phyloP scores from a whole-genome alignment of 1,140 invertebrate genomes.

The Saccostrea cuccullata region DNA sequence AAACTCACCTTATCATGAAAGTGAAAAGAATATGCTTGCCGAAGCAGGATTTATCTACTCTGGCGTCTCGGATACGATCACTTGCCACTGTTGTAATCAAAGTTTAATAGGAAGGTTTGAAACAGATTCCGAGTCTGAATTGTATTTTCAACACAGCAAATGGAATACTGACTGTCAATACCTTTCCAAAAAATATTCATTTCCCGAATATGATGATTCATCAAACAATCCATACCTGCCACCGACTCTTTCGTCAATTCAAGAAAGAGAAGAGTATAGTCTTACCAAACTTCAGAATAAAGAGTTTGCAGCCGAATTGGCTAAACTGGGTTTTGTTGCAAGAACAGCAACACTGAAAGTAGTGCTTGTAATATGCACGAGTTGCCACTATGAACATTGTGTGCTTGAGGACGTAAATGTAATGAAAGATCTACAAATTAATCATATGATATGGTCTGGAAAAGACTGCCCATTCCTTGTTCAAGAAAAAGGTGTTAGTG shows the following conservation, averaged over 20 bases:
- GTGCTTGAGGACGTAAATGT: not conserved
- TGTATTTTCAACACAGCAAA: not conserved
- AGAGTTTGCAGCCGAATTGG: not conserved
- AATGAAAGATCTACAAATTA: not conserved
- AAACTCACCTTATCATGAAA: not conserved
- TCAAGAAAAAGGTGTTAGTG: not conserved
- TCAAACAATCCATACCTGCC: not conserved
- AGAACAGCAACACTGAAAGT: not conserved
- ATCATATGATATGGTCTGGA: not conserved
- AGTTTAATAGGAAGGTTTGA: not conserved
- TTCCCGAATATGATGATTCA: not conserved
- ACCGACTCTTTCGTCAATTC: not conserved
- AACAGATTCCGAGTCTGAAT: not conserved
- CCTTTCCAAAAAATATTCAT: not conserved
- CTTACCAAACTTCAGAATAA: not conserved
- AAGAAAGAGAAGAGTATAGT: not conserved
- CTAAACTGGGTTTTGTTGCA: not conserved
- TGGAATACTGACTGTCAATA: not conserved
- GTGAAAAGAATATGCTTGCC: not conserved
- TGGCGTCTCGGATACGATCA: not conserved
- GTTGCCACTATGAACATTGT: not conserved
- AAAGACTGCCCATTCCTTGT: not conserved
- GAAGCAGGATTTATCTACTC: not conserved
- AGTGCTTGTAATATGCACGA: not conserved
- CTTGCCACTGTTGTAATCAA: not conserved